phyloP scores from a whole-genome alignment of 1,140 invertebrate genomes.

The Drosophila sproati region DNA sequence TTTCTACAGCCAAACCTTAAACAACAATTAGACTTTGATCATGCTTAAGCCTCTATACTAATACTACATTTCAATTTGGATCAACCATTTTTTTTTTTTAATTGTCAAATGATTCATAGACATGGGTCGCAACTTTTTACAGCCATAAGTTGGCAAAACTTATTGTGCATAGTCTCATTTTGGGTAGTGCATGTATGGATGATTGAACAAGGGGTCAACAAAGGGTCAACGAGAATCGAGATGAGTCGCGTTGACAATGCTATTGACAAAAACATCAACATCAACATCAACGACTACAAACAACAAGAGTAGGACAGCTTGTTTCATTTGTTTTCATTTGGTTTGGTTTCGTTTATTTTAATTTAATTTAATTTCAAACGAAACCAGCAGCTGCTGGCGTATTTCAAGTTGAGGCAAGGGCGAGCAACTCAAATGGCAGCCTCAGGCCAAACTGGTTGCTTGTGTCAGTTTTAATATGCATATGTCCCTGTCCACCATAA shows the following conservation, averaged over 20 bases:
- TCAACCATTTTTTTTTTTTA: no score
- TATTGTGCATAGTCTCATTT: no score
- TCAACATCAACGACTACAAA: slow-evolving; percentile 31
- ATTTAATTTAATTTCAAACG: slow-evolving; percentile 69
- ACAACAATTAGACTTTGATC: no score
- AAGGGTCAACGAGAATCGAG: slow-evolving; percentile 4
- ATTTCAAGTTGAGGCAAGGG: slow-evolving; percentile 23
- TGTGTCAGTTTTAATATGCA: neutral
- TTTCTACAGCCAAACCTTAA: no score
- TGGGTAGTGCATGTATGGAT: no score
- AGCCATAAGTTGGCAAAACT: no score
- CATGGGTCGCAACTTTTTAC: no score
- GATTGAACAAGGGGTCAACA: no score
- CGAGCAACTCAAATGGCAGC: slow-evolving; percentile 65
- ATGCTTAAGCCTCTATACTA: no score
- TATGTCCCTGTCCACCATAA: slow-evolving; percentile 5
- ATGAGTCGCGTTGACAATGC: slow-evolving; percentile 1
- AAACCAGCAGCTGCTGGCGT: slow-evolving; percentile 2
- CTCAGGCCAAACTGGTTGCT: slow-evolving; percentile 1
- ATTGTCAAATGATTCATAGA: no score
- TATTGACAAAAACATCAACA: no score
- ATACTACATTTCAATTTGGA: no score
- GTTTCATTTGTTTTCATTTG: slow-evolving; percentile 41
- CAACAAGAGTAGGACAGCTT: slow-evolving; percentile 19
- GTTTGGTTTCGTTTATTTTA: slow-evolving; percentile 58